Percentiles rank a stretch among this genome's conserved stretches.
These are phyloP conservation scores for Oscheius sp. DNA, from an alignment of 2,888 invertebrate species.

Conservation along the genomic window DNA sequence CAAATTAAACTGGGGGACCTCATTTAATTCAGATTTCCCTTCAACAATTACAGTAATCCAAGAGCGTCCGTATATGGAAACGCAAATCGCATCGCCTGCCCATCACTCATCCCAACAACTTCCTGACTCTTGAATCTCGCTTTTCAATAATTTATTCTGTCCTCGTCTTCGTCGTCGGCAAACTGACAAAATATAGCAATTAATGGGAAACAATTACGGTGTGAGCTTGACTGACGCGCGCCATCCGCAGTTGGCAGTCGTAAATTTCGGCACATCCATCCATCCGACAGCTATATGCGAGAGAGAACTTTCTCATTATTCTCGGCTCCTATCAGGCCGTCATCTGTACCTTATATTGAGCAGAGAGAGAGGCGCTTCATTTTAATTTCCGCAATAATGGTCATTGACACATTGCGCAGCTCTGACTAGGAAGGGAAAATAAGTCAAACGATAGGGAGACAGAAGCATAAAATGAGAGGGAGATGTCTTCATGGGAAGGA, in stretches of 20 bases:
- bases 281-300: background rate
- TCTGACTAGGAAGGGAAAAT: background rate
- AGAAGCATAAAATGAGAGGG: background rate
- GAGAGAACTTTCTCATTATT: constrained; percentile 23
- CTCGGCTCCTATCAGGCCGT: constrained; percentile 26
- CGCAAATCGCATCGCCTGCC: background rate
- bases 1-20: no score
- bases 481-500: background rate
- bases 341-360: constrained; percentile 38
- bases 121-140: background rate
- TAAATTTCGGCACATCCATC: background rate
- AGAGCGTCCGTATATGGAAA: no score
- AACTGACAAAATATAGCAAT: constrained; percentile 32
- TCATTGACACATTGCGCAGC: background rate
- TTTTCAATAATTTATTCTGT: background rate
- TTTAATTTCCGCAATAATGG: constrained; percentile 43
- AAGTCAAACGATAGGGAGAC: background rate
- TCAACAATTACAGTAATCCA: no score
- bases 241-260: constrained; percentile 17
- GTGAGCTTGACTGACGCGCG: constrained; percentile 11
- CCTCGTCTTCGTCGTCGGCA: background rate
- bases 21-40: no score
- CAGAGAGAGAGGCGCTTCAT: constrained; percentile 26
- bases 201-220: constrained; percentile 9
- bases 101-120: background rate